Conservation (phyloP, 1,140 invertebrate species). For the Lethrus apterus region DNA sequence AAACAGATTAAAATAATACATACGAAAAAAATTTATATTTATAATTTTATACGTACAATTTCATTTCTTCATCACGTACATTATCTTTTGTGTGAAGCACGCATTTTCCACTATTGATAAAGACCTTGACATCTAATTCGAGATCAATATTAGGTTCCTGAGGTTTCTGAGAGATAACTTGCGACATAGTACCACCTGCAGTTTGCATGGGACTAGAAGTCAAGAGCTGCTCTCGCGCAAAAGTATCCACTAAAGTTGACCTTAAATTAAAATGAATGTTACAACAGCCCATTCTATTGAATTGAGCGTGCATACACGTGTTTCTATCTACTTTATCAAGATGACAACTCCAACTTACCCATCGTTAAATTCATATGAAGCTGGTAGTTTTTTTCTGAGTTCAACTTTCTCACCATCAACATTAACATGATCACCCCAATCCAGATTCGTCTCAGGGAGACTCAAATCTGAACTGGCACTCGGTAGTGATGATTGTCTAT, state of each 20-base stretch:
- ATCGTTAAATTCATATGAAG: conserved; percentile 34
- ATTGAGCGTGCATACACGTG: neutral
- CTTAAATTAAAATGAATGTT: too few species aligned
- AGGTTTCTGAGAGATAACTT: conserved; percentile 45
- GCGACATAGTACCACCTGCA: conserved; percentile 6
- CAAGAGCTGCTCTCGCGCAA: conserved; percentile 23
- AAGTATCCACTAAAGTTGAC: conserved; percentile 27
- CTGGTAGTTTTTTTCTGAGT: conserved; percentile 50
- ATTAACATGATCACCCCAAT: conserved; percentile 53
- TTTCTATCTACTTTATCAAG: neutral
- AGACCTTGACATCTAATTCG: conserved; percentile 91
- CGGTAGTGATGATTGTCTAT: conserved; percentile 59
- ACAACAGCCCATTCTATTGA: too few species aligned
- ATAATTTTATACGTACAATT: conserved; percentile 40
- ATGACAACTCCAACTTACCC: conserved; percentile 20
- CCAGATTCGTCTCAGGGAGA: conserved; percentile 50
- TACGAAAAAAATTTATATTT: neutral
- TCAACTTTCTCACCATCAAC: conserved; percentile 59
- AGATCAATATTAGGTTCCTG: conserved; percentile 94
- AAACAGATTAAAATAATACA: conserved; percentile 3
- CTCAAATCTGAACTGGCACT: conserved; percentile 63
- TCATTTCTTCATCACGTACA: conserved; percentile 61
- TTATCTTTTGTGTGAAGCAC: conserved; percentile 89
- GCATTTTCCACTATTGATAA: conserved; percentile 95
- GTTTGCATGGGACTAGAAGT: conserved; percentile 22